Evolutionary conservation across 2,888 invertebrate species (phyloP), one percentile per base, ranked within the genome.

Genomic region (Epinotia brunnichana): DNA sequence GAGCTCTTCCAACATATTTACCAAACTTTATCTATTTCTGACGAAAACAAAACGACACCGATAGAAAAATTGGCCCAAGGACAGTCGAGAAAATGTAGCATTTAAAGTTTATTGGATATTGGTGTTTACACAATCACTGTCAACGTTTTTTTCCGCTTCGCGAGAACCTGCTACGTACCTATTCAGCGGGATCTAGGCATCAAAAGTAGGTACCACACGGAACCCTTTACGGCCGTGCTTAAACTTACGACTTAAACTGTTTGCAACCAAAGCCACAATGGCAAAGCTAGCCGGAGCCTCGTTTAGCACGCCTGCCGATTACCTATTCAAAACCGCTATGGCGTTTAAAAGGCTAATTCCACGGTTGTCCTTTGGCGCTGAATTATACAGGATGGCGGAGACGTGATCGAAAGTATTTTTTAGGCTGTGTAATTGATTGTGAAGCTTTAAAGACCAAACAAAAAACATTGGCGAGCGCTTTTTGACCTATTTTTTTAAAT

Each of bases 231-330:
- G 19, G 10, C 19, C 81, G 82, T 82, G 84, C 82, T 81, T 80
- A 80, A 83, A 81, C 82, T 76, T 11, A 54, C 76, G 76, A 74
- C 79, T 83, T 79, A 79, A 73, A 68, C 70, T 73, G 68, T 69
- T 69, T 53, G 67, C 21, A 59, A 69, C 70, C 56, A 24, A 19
- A 9, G 7, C 35, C 35, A 17, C 35, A 35, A 59, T 13, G 10
- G 39, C 17, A 44, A 56, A 70, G 64, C 71, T 66, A 72, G 69
- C 66, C 15, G 57, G 29, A 29, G 39, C 7, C 29, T 41, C 59
- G 56, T 69, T 66, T 21, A 69, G 71, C 74, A 74, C 74, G 74
- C 51, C 48, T 10, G 29, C 15, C 69, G 19, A 57, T 70, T 70
- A 44, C 41, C 19, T 57, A 63, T 70, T 70, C 70, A 70, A 29